Evolutionary conservation across 2,888 invertebrate species (phyloP), one percentile per base, ranked within the genome.

Genomic region (Resseliella maxima): DNA sequence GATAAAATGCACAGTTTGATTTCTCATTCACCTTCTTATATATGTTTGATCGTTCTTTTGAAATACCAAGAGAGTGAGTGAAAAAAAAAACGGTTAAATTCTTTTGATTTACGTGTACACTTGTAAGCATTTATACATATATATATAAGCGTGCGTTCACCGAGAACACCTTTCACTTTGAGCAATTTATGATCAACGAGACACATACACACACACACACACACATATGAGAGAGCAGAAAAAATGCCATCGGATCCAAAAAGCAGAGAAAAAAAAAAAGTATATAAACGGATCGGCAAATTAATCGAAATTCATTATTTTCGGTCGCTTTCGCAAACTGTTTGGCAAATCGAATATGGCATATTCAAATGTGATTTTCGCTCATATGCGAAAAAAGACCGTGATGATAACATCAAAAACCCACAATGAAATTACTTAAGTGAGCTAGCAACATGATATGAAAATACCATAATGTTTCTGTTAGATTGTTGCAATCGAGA

Each of bases 141-240:
- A 59, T 27, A 35, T 35, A 72, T 15, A 72, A 31, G 31, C 31
- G 31, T 72, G 72, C 72, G 72, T 31, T 72, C 72, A 72, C 72
- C 72, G 72, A 72, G 72, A 72, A 35, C 72, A 72, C 72, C 72
- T 72, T 72, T 72, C 72, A 72, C 72, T 72, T 72, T 72, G 72
- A 72, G 72, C 72, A 72, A 72, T 72, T 72, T 72, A 72, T 72
- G 72, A 72, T 72, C 31, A 72, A 18, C 72, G 35, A 72, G 31
- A 72, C 72, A 50, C 41, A 41, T 12, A 5, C 6, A 41, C 41
- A n/a, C n/a, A n/a, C n/a, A n/a, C n/a, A n/a, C n/a, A n/a, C n/a
- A n/a, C n/a, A n/a, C n/a, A n/a, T n/a, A n/a, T n/a, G n/a, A n/a
- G n/a, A n/a, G n/a, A n/a, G 41, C 5, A 50, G 15, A 50, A 59